Evolutionary conservation across 2,797 vertebrate species (phyloP), one percentile per base, ranked within the genome.

Genomic region (Phalanger gymnotis): DNA sequence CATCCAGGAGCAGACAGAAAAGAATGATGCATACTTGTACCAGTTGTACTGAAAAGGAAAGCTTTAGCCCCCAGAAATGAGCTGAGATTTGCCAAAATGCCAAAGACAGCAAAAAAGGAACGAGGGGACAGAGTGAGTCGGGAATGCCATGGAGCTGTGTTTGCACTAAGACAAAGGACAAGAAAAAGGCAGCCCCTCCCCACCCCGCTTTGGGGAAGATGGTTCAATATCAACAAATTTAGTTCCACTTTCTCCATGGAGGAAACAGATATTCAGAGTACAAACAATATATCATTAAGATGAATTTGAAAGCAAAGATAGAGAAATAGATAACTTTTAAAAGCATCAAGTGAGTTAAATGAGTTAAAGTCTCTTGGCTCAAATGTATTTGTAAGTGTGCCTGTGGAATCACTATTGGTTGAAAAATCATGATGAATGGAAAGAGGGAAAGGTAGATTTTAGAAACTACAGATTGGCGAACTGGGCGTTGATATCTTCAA

Each of bases 1-100:
- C 66, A 47, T 47, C 19, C 19, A 47, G 47, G 66, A 81, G 25
- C n/a, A 40, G 47, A 25, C 2, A 22, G 93, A 90, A 96, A 95
- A 95, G 40, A n/a, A 91, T 22, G 95, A 53, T 30, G n/a, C 55
- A 12, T 90, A 40, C 28, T 96, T 91, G 93, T 90, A 92, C 61
- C 30, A 30, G 34, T 34, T 91, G 25, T 94, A 30, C 40, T 40
- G n/a, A 61, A 1, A 40, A 90, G 30, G 16, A 90, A 94, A 22
- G 16, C 90, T 94, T 56, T 92, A 34, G 56, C 22, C 34, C 34
- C 53, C 52, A 90, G 91, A 93, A n/a, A 40, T 90, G 56, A 53
- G 89, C 51, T 95, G 53, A 81, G 90, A 97, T 51, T 92, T 92
- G 61, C 55, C 14, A 51, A 66, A 92, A 30, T 53, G 47, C n/a